These are phyloP conservation scores for Dipodomys merriami DNA, from an alignment of 2,113 vertebrate species.

Conservation along the genomic window DNA sequence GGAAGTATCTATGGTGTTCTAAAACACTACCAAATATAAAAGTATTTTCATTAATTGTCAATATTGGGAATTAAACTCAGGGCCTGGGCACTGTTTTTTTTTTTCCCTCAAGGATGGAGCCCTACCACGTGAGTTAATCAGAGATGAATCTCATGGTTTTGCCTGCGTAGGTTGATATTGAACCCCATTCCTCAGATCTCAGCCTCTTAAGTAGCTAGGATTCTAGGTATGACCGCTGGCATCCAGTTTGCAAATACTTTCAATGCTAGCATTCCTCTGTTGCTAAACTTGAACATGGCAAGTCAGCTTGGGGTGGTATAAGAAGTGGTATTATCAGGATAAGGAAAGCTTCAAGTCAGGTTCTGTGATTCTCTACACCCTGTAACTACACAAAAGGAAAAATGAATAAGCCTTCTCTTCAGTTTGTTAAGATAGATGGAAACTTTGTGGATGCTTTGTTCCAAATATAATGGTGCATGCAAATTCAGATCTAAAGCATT, in stretches of 20 bases:
- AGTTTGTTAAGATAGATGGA: not conserved
- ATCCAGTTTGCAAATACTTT: not conserved
- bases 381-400: not conserved
- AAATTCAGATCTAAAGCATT: not conserved
- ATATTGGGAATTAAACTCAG: no score
- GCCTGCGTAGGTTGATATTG: no score
- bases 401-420: not conserved
- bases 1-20: not conserved
- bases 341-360: not conserved
- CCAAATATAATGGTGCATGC: rapidly evolving
- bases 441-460: not conserved
- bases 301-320: not conserved
- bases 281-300: not conserved
- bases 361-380: not conserved
- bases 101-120: no score
- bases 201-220: no score
- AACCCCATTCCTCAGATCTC: no score
- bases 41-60: not conserved
- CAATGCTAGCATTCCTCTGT: not conserved
- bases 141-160: no score
- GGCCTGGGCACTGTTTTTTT: no score
- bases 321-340: not conserved
- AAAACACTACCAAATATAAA: not conserved
- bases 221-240: no score
- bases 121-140: no score